Conservation (phyloP, 2,888 invertebrate species). For the Minunthozetes semirufus region DNA sequence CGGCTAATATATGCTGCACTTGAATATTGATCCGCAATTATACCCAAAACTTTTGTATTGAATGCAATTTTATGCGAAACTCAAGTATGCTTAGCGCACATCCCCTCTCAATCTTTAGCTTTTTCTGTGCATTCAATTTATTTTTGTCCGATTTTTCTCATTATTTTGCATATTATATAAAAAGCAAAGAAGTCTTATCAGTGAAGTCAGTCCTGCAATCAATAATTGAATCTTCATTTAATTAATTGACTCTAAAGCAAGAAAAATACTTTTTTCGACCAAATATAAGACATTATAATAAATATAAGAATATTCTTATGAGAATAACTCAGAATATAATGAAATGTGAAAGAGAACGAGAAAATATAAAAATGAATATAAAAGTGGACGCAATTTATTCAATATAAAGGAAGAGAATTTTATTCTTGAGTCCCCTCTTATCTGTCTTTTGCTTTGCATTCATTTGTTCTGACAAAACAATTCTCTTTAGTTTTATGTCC, state of each 20-base stretch:
- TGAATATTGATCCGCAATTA: background rate
- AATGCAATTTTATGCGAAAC: too few relatives aligned
- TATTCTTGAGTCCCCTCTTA: background rate
- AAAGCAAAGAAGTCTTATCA: background rate
- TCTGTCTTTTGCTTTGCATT: background rate
- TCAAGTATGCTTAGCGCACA: too few relatives aligned
- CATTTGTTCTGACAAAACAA: constrained; percentile 25
- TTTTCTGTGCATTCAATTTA: too few relatives aligned
- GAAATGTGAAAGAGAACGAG: background rate
- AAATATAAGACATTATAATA: background rate
- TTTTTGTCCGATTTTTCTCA: background rate
- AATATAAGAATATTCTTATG: background rate
- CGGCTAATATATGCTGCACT: background rate
- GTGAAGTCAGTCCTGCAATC: background rate
- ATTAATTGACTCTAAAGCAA: background rate
- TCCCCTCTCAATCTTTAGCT: too few relatives aligned
- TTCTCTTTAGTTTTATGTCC: constrained; percentile 25
- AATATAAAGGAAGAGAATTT: background rate
- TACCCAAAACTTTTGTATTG: background rate
- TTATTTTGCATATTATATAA: background rate
- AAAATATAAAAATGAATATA: constrained; percentile 1
- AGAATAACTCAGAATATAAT: background rate
- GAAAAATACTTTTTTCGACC: background rate
- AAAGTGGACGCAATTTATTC: background rate
- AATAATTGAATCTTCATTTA: background rate